Evolutionary conservation across 2,797 vertebrate species (phyloP), one percentile per base, ranked within the genome.

Genomic region (Phalloptychus januarius): DNA sequence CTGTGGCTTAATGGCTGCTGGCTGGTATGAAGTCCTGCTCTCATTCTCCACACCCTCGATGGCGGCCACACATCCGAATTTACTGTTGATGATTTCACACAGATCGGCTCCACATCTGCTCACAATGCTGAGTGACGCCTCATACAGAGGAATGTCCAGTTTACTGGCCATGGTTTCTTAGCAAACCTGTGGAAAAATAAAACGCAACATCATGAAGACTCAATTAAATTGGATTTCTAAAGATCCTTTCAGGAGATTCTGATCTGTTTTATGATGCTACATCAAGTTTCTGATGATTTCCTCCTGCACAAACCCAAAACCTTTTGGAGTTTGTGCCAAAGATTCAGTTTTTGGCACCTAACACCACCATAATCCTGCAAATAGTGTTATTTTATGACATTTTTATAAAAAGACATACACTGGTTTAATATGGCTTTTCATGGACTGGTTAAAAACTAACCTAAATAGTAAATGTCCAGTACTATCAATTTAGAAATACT

Each of bases 41-140:
- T 45, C 63, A 0, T 1, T 13, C 0, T 76, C 73, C n/a, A 94
- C 38, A 4, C 91, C 92, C 0, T 80, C 1, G 1, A 95, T 10
- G 72, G 84, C 71, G 67, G 88, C 79, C 0, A 1, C 58, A 73
- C 97, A 98, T 45, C 86, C 92, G 93, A 97, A 98, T 87, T 91
- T 98, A 18, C 46, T 86, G 0, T 70, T 0, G n/a, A 97, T 1
- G 0, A 96, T 70, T 2, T 89, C 3, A 45, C 12, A 82, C 48
- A 98, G 87, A 18, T 1, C 31, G 1, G 0, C 0, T 5, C 85
- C 2, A 86, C 82, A 87, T 23, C 31, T 72, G 79, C 84, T 91
- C 7, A 97, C 93, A 83, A 92, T 84, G 38, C 83, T 79, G 42
- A 93, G 84, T 5, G 85, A 56, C 0, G 67, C 12, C 63, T 69